Conservation (phyloP, 2,797 vertebrate species). For the Leuciscus waleckii region DNA sequence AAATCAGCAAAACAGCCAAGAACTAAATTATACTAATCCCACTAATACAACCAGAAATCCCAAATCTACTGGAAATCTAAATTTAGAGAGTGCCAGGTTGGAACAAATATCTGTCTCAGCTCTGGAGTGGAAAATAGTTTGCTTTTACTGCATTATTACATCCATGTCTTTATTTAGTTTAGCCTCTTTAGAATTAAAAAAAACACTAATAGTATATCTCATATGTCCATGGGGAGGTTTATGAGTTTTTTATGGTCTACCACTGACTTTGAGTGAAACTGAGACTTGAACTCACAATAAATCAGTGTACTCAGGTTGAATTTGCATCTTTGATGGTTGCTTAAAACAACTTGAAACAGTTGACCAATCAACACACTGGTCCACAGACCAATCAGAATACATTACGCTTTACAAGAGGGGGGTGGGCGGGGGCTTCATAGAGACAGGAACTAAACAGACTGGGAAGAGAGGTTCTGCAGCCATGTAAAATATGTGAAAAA, state of each 20-base stretch:
- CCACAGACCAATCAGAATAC: no score
- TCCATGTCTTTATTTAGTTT: not conserved
- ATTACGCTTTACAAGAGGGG: no score
- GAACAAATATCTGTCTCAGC: not conserved
- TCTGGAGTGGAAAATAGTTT: not conserved
- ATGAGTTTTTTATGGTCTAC: not conserved
- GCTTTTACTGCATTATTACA: not conserved
- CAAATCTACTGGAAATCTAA: slow-evolving; percentile 20
- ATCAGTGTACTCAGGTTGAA: not conserved
- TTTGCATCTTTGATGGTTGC: not conserved
- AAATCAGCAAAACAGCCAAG: slow-evolving; percentile 29
- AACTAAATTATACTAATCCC: slow-evolving; percentile 27
- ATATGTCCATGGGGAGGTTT: not conserved
- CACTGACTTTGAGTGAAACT: not conserved
- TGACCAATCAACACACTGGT: no score
- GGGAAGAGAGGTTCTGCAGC: no score
- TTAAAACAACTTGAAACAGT: no score
- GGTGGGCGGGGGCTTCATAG: no score
- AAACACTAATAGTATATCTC: not conserved
- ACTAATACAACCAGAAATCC: slow-evolving; percentile 16
- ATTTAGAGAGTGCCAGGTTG: slow-evolving; percentile 11
- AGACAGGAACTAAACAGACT: no score
- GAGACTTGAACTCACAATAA: not conserved
- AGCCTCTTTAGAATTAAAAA: not conserved
- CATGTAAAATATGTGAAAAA: no score